A percentile compares a stretch with the other conserved stretches of the same genome.
Conservation (phyloP, 1,140 invertebrate genomes). For the Ladona fulva region DNA sequence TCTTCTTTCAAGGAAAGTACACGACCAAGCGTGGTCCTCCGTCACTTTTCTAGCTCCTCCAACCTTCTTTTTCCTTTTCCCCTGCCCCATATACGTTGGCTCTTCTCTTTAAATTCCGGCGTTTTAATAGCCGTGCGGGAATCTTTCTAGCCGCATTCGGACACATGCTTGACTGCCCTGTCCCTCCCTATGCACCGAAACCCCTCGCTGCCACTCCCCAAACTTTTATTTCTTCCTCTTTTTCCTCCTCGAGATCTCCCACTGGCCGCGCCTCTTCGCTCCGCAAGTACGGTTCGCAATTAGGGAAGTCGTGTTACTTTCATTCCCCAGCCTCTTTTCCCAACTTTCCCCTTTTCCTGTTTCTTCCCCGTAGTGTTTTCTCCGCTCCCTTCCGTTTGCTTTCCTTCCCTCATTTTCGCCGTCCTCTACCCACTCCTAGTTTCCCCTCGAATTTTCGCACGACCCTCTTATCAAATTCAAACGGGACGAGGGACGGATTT, state of each 20-base stretch:
- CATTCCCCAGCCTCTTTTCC: neutral
- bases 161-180: neutral
- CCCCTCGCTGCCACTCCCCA: neutral
- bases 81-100: neutral
- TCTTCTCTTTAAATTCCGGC: neutral
- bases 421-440: neutral
- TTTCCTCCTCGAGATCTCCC: neutral
- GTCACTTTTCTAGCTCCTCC: neutral
- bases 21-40: neutral
- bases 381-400: neutral
- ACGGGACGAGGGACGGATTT: too few species aligned
- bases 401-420: neutral
- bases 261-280: neutral
- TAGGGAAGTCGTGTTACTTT: neutral
- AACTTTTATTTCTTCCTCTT: neutral
- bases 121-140: neutral
- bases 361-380: neutral
- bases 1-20: too few species aligned
- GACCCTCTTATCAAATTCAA: too few species aligned
- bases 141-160: neutral
- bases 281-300: neutral
- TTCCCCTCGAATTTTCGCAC: too few species aligned
- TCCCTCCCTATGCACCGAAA: neutral
- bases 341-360: neutral
- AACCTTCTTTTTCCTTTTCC: neutral